A percentile compares a stretch with the other conserved stretches of the same genome.
These are phyloP conservation scores for Aplidium turbinatum DNA, from an alignment of 23 tunicate genomes.

Conservation along the genomic window DNA sequence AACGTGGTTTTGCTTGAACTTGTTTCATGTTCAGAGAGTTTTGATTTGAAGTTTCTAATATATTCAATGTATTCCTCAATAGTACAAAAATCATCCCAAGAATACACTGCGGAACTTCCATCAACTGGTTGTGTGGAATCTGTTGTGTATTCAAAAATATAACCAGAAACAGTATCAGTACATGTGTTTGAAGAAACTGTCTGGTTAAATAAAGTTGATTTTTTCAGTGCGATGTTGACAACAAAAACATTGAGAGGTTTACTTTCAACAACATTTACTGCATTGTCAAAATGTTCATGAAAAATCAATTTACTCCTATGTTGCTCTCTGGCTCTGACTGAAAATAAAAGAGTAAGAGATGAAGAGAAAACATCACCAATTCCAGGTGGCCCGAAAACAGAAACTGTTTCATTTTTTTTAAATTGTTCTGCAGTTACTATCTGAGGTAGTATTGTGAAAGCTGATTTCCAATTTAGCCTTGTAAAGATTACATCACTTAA, in stretches of 20 bases:
- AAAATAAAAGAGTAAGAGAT: background rate
- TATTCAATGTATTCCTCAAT: background rate
- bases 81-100: constrained; percentile 21
- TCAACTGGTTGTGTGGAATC: no score
- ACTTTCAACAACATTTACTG: background rate
- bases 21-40: no score
- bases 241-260: no score
- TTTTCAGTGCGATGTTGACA: no score
- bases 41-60: background rate
- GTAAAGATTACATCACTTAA: constrained; percentile 2
- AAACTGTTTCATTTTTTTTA: background rate
- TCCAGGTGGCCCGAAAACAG: constrained; percentile 21
- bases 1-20: background rate
- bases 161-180: no score
- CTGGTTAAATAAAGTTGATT: no score
- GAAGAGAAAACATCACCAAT: background rate
- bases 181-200: no score
- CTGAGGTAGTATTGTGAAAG: background rate
- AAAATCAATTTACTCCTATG: background rate
- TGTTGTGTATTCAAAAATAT: constrained; percentile 11
- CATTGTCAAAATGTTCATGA: background rate
- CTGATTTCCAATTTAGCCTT: background rate
- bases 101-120: no score
- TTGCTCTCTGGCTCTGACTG: constrained; percentile 1
- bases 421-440: background rate